These are phyloP conservation scores for Echinarachnius parma DNA, from an alignment of 53 echinoderm and acorn worm genomes.

Conservation along the genomic window DNA sequence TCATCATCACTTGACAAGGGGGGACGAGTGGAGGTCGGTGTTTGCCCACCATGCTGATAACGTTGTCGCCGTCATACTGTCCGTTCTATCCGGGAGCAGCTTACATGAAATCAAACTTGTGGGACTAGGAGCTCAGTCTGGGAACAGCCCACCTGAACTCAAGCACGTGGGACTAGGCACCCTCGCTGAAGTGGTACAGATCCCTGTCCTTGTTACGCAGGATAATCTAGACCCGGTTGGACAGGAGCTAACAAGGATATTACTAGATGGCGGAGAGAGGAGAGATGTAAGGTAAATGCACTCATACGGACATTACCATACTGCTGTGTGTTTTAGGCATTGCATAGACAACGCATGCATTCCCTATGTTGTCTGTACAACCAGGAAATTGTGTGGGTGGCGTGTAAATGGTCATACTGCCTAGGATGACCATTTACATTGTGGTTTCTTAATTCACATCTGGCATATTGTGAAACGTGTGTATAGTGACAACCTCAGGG, in stretches of 20 bases:
- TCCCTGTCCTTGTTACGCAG: constrained; percentile 21
- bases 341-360: no score
- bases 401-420: no score
- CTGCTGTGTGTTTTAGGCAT: no score
- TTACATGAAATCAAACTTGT: constrained; percentile 7
- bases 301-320: no score
- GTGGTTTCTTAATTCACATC: no score
- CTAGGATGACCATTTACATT: no score
- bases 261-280: constrained; percentile 6
- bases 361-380: no score
- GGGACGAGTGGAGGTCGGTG: constrained; percentile 23
- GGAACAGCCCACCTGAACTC: constrained; percentile 14
- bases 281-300: constrained; percentile 28
- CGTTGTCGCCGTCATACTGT: constrained; percentile 9
- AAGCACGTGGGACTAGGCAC: constrained; percentile 19
- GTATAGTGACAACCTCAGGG: no score
- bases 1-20: not conserved
- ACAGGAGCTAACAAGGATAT: constrained; percentile 12
- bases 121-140: constrained; percentile 20
- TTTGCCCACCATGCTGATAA: constrained; percentile 6
- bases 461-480: no score
- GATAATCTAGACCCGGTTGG: constrained; percentile 27
- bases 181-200: constrained; percentile 26
- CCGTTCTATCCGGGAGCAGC: constrained; percentile 4
- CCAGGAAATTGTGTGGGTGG: no score